These are phyloP conservation scores for Syngnathus floridae DNA, from an alignment of 2,113 vertebrate species.

Conservation along the genomic window DNA sequence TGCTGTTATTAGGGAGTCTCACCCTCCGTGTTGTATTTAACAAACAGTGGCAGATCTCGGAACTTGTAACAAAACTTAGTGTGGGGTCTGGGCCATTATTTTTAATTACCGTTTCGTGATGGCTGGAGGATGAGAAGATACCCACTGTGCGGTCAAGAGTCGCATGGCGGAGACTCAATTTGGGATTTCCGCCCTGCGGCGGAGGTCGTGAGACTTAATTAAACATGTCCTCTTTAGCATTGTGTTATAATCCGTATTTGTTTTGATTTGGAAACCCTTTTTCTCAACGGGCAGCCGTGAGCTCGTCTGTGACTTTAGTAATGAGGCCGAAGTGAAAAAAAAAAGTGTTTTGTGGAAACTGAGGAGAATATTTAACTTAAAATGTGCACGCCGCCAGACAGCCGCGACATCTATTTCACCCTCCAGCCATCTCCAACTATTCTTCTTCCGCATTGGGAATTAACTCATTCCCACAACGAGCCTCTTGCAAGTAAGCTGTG, in stretches of 20 bases:
- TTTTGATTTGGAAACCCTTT: neutral
- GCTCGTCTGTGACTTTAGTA: neutral
- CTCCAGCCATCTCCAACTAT: constrained; percentile 29
- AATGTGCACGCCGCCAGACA: constrained; percentile 21
- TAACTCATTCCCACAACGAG: constrained; percentile 55
- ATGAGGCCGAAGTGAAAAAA: no score
- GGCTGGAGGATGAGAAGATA: neutral
- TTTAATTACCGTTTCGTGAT: neutral
- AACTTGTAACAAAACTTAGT: neutral
- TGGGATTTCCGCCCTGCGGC: neutral
- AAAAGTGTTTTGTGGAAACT: neutral
- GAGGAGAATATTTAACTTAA: neutral
- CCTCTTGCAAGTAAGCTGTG: constrained; percentile 65
- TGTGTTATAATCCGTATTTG: neutral
- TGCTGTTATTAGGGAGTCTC: neutral
- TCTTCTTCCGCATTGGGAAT: constrained; percentile 50
- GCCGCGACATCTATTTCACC: constrained; percentile 44
- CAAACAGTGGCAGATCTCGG: neutral
- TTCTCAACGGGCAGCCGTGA: neutral
- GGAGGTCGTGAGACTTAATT: neutral
- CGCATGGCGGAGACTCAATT: constrained; percentile 40
- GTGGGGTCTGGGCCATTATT: neutral
- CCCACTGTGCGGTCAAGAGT: constrained; percentile 41
- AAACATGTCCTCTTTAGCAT: neutral
- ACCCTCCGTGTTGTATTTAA: neutral